Conservation (phyloP, 2,888 invertebrate species). For the Drosophila koepferae region DNA sequence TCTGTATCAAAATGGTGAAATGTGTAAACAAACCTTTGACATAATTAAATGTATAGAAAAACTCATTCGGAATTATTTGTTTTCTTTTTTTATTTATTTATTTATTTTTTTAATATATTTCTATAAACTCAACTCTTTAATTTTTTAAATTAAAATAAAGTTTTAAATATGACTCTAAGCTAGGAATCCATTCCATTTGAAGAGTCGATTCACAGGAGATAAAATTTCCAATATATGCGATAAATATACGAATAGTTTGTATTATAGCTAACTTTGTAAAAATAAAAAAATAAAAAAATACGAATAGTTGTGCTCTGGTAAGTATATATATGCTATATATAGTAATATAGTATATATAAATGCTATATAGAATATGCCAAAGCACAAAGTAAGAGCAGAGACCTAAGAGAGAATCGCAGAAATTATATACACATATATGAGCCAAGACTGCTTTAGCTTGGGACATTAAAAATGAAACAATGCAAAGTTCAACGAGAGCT, state of each 20-base stretch:
- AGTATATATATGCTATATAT: too few relatives aligned
- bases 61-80: background rate
- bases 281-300: too few relatives aligned
- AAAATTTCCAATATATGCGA: too few relatives aligned
- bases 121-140: background rate
- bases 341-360: too few relatives aligned
- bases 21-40: slow-evolving; percentile 1
- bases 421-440: background rate
- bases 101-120: background rate
- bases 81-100: background rate
- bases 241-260: too few relatives aligned
- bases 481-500: background rate
- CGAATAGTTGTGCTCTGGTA: too few relatives aligned
- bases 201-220: too few relatives aligned
- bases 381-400: background rate
- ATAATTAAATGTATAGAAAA: background rate
- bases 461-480: background rate
- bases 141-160: background rate
- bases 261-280: too few relatives aligned
- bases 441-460: too few relatives aligned
- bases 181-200: background rate
- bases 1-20: background rate
- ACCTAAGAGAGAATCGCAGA: background rate
- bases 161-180: background rate
- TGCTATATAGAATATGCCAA: too few relatives aligned